Evolutionary conservation across 2,888 invertebrate genomes (phyloP).

Genomic region (Nomada hirtipes): DNA sequence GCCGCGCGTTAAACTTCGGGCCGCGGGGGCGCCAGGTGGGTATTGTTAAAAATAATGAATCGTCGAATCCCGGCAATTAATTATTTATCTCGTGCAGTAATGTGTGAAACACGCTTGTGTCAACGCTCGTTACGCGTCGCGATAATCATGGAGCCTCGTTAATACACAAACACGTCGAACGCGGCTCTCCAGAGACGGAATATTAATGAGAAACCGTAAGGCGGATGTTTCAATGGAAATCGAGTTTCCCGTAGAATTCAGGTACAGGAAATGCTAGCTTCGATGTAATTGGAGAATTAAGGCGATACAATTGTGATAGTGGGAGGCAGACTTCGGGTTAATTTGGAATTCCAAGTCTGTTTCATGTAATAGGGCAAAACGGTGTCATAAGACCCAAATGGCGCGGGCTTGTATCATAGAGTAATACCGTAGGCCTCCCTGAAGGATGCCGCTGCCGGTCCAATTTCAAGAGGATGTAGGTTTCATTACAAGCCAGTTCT

Average conservation of each 20-base stretch:
- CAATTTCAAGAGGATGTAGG: slow-evolving; percentile 18
- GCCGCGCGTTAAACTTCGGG: background rate
- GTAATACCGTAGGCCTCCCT: slow-evolving; percentile 11
- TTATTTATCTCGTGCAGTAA: slow-evolving; percentile 10
- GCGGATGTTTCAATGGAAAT: too few species aligned
- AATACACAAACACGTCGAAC: background rate
- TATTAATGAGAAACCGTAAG: background rate
- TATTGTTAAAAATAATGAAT: slow-evolving; percentile 54
- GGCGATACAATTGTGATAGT: background rate
- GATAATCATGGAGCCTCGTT: slow-evolving; percentile 28
- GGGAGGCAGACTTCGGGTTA: background rate
- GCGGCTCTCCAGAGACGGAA: background rate
- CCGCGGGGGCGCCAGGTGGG: background rate
- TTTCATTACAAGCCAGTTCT: slow-evolving; percentile 11
- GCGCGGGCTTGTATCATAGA: background rate
- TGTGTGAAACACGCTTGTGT: slow-evolving; percentile 1
- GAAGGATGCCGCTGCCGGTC: slow-evolving; percentile 1
- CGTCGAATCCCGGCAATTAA: slow-evolving; percentile 14
- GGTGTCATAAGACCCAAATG: slow-evolving; percentile 8
- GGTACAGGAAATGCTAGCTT: too few species aligned
- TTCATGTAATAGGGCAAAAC: background rate
- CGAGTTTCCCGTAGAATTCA: too few species aligned
- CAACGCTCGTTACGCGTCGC: slow-evolving; percentile 19
- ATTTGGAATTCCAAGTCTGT: background rate
- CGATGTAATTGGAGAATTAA: too few species aligned